phyloP scores from a whole-genome alignment of 2,113 vertebrate species.

The Nanorana parkeri region DNA sequence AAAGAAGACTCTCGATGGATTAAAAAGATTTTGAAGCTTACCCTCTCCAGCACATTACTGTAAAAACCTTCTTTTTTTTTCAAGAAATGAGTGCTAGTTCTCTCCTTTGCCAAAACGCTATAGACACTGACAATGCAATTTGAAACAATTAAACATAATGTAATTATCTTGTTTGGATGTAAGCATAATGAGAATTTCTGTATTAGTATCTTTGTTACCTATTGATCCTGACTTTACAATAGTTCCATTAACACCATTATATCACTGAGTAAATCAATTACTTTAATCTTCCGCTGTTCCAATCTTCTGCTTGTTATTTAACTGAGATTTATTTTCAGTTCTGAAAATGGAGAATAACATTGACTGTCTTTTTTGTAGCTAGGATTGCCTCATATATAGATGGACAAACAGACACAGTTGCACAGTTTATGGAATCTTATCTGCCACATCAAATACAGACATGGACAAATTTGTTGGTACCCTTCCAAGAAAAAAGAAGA shows the following conservation, averaged over 20 bases:
- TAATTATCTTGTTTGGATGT: constrained; percentile 40
- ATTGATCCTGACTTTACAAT: constrained; percentile 51
- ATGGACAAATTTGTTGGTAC: no score
- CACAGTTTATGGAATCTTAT: no score
- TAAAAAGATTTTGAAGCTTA: background rate
- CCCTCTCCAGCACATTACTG: background rate
- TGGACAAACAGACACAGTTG: no score
- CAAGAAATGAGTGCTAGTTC: constrained; percentile 10
- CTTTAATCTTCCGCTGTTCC: constrained; percentile 22
- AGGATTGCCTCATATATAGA: background rate
- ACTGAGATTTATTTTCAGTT: background rate
- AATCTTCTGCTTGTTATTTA: constrained; percentile 7
- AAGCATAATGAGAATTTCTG: constrained; percentile 28
- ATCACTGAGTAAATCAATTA: constrained; percentile 48
- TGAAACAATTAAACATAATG: constrained; percentile 32
- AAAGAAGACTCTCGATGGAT: background rate
- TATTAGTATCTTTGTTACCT: constrained; percentile 36
- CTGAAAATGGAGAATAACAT: constrained; percentile 1
- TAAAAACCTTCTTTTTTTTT: background rate
- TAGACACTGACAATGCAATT: constrained; percentile 37
- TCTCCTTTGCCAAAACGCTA: constrained; percentile 32
- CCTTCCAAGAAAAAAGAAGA: no score
- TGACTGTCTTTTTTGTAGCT: background rate
- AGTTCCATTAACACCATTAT: constrained; percentile 49
- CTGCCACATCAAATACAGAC: no score